A percentile compares a stretch with the other conserved stretches of the same genome.
Conservation (phyloP, 1,140 invertebrate species). For the Drosophila punjabiensis region DNA sequence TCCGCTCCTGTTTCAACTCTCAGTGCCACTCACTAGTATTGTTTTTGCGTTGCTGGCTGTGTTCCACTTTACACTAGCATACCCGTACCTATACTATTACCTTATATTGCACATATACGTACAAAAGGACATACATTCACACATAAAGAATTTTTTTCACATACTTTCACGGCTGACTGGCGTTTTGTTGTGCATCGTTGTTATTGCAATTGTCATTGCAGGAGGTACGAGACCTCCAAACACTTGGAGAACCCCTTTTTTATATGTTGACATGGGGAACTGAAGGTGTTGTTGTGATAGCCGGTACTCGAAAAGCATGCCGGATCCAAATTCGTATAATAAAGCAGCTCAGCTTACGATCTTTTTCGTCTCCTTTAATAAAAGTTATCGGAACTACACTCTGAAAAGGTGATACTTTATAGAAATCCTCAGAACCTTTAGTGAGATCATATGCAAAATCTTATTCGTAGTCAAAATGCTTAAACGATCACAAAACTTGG, state of each 20-base stretch:
- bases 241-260: conserved; percentile 46
- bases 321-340: neutral
- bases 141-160: conserved; percentile 48
- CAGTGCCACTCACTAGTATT: conserved; percentile 63
- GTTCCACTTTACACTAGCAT: conserved; percentile 61
- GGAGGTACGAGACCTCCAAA: conserved; percentile 20
- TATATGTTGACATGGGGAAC: conserved; percentile 38
- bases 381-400: neutral
- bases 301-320: conserved; percentile 15
- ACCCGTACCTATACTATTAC: conserved; percentile 11
- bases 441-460: neutral
- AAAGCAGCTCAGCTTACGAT: neutral
- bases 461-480: no score
- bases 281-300: conserved; percentile 22
- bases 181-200: conserved; percentile 52
- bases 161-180: conserved; percentile 76
- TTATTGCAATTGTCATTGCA: conserved; percentile 42
- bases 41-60: conserved; percentile 63
- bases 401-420: no score
- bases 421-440: neutral
- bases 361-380: neutral
- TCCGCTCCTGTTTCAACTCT: conserved; percentile 56
- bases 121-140: neutral
- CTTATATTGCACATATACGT: conserved; percentile 4
- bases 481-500: neutral